Conservation (phyloP, 2,113 vertebrate genomes). For the Chrysemys picta region DNA sequence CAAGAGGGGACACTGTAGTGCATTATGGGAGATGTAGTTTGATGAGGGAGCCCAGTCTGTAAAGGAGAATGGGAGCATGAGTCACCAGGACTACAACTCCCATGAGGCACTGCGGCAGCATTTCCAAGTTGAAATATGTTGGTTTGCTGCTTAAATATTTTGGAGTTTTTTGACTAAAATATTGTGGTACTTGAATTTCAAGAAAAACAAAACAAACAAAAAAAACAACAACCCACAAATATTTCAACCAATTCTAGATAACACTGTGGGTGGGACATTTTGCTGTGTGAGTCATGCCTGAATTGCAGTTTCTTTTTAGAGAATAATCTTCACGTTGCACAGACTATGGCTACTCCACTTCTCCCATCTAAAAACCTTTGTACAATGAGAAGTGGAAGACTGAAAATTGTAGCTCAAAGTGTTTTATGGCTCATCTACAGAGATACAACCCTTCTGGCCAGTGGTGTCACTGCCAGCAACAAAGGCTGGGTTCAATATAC, state of each 20-base stretch:
- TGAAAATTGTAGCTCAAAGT: not conserved
- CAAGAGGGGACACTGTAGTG: not conserved
- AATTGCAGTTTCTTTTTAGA: not conserved
- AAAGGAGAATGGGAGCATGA: not conserved
- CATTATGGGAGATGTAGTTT: not conserved
- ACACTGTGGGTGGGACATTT: not conserved
- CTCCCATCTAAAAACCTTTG: not conserved
- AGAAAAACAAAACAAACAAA: not conserved
- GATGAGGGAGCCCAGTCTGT: not conserved
- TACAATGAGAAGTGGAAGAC: not conserved
- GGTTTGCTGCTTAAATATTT: not conserved
- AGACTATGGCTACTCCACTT: not conserved
- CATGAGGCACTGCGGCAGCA: not conserved
- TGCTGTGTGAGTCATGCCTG: rapidly evolving
- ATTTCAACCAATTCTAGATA: not conserved
- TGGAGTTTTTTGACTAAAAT: not conserved
- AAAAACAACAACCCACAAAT: not conserved
- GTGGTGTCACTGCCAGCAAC: not conserved
- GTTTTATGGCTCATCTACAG: not conserved
- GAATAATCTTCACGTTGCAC: rapidly evolving
- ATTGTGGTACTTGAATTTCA: not conserved
- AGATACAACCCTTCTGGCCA: not conserved
- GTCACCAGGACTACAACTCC: not conserved
- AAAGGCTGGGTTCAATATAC: not conserved
- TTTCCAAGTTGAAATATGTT: not conserved